Conservation (phyloP, 2,113 vertebrate species). For the human (Homo sapiens) region DNA sequence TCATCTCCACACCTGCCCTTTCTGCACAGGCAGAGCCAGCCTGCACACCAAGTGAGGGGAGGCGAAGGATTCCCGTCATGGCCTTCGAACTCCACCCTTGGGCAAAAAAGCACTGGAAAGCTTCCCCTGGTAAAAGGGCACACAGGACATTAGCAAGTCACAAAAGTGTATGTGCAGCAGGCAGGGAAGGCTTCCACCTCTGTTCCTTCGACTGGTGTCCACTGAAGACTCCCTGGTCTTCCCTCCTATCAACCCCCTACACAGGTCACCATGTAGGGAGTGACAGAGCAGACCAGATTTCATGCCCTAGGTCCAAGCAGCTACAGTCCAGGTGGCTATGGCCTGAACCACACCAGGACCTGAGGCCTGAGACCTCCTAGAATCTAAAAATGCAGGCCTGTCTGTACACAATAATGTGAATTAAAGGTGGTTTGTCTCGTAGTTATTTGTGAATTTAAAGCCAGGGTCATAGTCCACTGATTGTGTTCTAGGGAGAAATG, state of each 20-base stretch:
- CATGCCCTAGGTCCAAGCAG: neutral
- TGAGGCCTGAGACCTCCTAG: neutral
- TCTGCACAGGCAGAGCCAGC: neutral
- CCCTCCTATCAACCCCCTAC: neutral
- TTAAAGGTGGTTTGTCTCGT: neutral
- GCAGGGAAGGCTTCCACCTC: neutral
- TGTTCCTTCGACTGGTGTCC: neutral
- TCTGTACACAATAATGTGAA: neutral
- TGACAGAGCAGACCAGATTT: neutral
- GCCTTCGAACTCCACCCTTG: neutral
- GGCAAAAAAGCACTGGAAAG: neutral
- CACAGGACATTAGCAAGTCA: neutral
- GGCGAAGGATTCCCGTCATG: neutral
- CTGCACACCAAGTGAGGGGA: neutral
- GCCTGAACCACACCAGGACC: neutral
- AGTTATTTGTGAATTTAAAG: neutral
- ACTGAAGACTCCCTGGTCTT: neutral
- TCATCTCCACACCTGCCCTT: neutral
- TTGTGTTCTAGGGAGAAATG: neutral
- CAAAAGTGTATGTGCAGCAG: accelerated
- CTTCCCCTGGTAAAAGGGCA: neutral
- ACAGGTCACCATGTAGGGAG: neutral
- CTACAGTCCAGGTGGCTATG: neutral
- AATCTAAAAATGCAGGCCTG: neutral
- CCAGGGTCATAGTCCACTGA: neutral